Evolutionary conservation across 2,888 invertebrate genomes (phyloP), one percentile per base, ranked within the genome.

Genomic region (Callyntrura sp.): DNA sequence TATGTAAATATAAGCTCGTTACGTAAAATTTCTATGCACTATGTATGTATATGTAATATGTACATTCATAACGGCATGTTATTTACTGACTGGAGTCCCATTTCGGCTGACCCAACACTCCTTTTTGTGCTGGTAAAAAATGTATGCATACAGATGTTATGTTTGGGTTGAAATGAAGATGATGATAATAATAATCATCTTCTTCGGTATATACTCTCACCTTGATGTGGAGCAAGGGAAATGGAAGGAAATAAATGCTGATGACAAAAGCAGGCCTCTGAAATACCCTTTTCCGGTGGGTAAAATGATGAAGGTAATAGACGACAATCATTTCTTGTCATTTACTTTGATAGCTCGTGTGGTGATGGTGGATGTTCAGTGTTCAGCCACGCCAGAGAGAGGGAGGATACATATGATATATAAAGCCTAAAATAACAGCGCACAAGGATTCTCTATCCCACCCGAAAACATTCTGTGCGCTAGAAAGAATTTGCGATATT

Each of bases 311-410:
- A 28, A 65, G 4, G n/a, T 43, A 76, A 76, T 76, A 11, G 9
- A 48, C 48, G 20, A 51, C 14, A 45, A 76, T 76, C 73, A 48
- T 76, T 9, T 48, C 4, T 48, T 76, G 45, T 76, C 73, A 12
- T 76, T 76, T 76, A 20, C 23, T 48, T 48, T 76, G 45, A 76
- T 76, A 12, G 51, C 73, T 76, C 45, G 73, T 76, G 51, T 23
- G 11, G 11, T 48, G 73, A 4, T 48, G 70, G 9, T 70, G 70
- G n/a, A 11, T 25, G 17, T 12, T 48, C 5, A 23, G 73, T 65
- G 68, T 3, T 9, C 73, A 9, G 48, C 45, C 25, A 17, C 57
- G n/a, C n/a, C n/a, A n/a, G n/a, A n/a, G n/a, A n/a, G n/a, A n/a
- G n/a, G n/a, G n/a, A n/a, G n/a, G n/a, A n/a, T n/a, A n/a, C n/a